phyloP scores from a whole-genome alignment of 2,888 invertebrate genomes.

The Alitta virens region DNA sequence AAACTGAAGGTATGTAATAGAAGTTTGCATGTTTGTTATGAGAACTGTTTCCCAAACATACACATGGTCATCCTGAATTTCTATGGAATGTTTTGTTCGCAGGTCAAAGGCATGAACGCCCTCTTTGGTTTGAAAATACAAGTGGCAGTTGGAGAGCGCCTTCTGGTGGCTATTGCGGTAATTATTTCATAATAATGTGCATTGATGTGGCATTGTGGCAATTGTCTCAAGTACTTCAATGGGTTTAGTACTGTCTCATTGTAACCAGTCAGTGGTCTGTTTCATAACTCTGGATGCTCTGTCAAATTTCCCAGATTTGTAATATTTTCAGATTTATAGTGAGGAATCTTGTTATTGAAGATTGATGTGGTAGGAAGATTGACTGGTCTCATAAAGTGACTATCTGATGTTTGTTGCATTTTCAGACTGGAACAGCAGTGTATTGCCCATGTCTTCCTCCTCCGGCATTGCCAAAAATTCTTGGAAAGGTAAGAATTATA shows the following conservation, averaged over 20 bases:
- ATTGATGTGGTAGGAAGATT: background rate
- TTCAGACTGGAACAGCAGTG: constrained; percentile 67
- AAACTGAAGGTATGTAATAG: constrained; percentile 68
- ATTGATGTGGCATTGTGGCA: background rate
- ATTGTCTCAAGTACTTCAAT: background rate
- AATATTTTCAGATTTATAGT: too few relatives aligned
- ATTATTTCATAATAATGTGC: constrained; percentile 34
- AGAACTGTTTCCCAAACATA: too few relatives aligned
- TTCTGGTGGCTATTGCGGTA: constrained; percentile 80
- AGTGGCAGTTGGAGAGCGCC: constrained; percentile 80
- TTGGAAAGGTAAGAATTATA: constrained; percentile 55
- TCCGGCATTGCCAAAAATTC: constrained; percentile 70
- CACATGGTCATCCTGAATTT: background rate
- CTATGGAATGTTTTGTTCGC: constrained; percentile 34
- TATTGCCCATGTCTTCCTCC: constrained; percentile 76
- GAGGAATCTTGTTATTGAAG: too few relatives aligned
- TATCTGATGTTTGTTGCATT: background rate
- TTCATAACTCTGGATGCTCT: too few relatives aligned
- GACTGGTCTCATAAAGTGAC: background rate
- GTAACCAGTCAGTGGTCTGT: too few relatives aligned
- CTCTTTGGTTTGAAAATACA: constrained; percentile 81
- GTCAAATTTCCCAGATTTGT: too few relatives aligned
- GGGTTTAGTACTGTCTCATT: background rate
- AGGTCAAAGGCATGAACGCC: constrained; percentile 87
- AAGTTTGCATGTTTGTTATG: constrained; percentile 24